phyloP scores from a whole-genome alignment of 2,888 invertebrate genomes.

The Melanostoma mellinum region DNA sequence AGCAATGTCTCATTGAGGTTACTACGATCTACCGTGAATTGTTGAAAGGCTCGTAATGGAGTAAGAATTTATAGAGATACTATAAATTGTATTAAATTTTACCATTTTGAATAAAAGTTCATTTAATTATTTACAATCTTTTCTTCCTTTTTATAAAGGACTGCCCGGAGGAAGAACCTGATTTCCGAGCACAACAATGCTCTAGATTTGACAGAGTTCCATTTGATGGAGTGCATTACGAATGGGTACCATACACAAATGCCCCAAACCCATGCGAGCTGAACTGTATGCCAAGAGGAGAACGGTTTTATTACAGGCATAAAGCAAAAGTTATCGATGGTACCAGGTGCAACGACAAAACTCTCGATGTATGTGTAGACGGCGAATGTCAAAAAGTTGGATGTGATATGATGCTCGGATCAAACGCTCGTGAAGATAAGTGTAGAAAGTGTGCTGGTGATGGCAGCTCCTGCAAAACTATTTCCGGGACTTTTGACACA shows the following conservation, averaged over 20 bases:
- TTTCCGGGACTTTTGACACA: constrained; percentile 87
- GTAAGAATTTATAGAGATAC: too few relatives aligned
- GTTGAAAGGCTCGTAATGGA: too few relatives aligned
- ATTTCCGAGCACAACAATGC: constrained; percentile 96
- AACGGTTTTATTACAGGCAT: constrained; percentile 95
- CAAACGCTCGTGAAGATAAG: constrained; percentile 92
- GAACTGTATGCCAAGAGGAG: constrained; percentile 96
- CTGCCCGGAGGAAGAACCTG: constrained; percentile 89
- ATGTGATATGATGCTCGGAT: constrained; percentile 97
- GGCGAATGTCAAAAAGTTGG: constrained; percentile 96
- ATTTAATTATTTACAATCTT: background rate
- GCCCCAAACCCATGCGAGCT: constrained; percentile 96
- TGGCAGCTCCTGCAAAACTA: constrained; percentile 92
- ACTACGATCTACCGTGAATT: too few relatives aligned
- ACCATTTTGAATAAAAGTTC: background rate
- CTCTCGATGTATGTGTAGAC: constrained; percentile 95
- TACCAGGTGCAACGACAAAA: constrained; percentile 91
- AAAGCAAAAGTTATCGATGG: constrained; percentile 91
- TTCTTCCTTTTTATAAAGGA: constrained; percentile 83
- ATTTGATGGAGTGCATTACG: constrained; percentile 91
- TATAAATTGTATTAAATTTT: too few relatives aligned
- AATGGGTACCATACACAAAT: constrained; percentile 94
- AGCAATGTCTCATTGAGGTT: too few relatives aligned
- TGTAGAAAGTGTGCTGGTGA: constrained; percentile 97
- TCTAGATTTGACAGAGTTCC: constrained; percentile 90